phyloP scores from a whole-genome alignment of 2,113 vertebrate genomes.

The Coreoperca whiteheadi region DNA sequence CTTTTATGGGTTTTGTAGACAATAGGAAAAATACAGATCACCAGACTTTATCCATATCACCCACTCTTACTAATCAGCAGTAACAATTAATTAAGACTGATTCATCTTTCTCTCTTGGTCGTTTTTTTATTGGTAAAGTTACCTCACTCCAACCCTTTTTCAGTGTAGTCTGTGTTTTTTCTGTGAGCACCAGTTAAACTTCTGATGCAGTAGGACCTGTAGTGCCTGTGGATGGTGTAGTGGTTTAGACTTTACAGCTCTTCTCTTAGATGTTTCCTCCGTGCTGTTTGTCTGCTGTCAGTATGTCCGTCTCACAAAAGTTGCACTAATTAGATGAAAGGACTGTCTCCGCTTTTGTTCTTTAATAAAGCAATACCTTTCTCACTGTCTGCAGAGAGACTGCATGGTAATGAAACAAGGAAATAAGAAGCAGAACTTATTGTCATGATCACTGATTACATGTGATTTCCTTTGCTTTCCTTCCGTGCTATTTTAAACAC shows the following conservation, averaged over 20 bases:
- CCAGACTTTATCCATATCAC: neutral
- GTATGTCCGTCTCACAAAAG: too few species aligned
- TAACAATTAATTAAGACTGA: neutral
- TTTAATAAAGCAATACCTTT: neutral
- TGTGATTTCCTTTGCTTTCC: conserved; percentile 24
- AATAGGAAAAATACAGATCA: neutral
- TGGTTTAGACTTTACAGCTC: neutral
- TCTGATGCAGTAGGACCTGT: neutral
- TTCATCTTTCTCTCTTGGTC: neutral
- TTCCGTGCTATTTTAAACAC: conserved; percentile 53
- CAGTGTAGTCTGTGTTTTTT: neutral
- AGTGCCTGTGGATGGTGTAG: neutral
- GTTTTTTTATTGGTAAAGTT: neutral
- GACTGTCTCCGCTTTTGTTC: neutral
- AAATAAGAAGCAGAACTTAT: neutral
- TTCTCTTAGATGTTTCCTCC: neutral
- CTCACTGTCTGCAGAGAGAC: neutral
- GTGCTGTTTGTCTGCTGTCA: too few species aligned
- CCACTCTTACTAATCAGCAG: neutral
- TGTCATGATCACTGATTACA: neutral
- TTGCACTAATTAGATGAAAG: too few species aligned
- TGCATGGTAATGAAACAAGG: neutral
- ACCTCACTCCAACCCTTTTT: neutral
- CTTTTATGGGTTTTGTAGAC: neutral
- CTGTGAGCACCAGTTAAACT: neutral